Percentiles rank a stretch among this genome's conserved stretches.
Conservation (phyloP, 2,113 vertebrate genomes). For the Engraulis encrasicolus region DNA sequence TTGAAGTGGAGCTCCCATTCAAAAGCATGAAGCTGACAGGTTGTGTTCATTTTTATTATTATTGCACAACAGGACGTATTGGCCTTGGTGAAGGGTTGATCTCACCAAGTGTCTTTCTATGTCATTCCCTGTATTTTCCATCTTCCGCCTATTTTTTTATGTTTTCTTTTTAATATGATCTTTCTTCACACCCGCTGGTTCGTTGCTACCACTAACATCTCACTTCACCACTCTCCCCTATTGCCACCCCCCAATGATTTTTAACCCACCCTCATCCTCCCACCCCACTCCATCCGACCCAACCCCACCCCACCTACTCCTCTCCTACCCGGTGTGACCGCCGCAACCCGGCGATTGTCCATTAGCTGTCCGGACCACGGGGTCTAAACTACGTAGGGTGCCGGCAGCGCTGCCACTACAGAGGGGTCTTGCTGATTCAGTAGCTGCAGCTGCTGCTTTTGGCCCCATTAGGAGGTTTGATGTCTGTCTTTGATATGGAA, state of each 20-base stretch:
- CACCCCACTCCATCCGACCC: neutral
- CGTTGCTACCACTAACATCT: neutral
- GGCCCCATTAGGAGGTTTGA: slow-evolving; percentile 51
- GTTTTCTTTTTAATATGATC: neutral
- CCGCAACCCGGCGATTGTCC: neutral
- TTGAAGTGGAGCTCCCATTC: neutral
- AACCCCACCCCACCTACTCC: too few relatives aligned
- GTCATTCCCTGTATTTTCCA: too few relatives aligned
- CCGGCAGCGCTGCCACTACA: slow-evolving; percentile 33
- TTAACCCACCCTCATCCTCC: neutral
- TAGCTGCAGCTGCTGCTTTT: slow-evolving; percentile 49
- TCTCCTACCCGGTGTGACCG: neutral
- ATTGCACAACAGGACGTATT: neutral
- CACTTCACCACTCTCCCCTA: neutral
- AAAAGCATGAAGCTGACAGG: neutral
- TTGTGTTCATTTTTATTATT: neutral
- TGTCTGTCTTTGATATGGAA: slow-evolving; percentile 50
- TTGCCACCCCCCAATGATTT: too few relatives aligned
- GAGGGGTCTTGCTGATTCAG: slow-evolving; percentile 48
- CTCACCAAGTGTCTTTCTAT: neutral
- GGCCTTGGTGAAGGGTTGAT: neutral
- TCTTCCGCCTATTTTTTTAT: too few relatives aligned
- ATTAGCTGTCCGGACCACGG: neutral
- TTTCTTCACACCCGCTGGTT: neutral
- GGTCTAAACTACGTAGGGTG: neutral